Conservation (phyloP, 2,113 vertebrate genomes). For the Hemiprocne comata region DNA sequence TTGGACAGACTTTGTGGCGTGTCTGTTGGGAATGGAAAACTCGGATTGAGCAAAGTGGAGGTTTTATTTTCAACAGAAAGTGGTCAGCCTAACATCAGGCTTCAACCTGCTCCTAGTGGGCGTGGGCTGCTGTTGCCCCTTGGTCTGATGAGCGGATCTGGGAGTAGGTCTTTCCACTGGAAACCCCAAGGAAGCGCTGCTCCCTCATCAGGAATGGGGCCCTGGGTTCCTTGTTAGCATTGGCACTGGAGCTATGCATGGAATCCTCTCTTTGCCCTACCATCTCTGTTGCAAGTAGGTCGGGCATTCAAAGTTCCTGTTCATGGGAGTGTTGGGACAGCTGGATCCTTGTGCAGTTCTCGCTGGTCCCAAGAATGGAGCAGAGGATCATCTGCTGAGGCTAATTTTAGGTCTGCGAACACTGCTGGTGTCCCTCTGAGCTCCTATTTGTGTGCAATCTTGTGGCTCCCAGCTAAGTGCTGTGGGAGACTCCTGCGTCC, state of each 20-base stretch:
- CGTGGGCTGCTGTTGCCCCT: not conserved
- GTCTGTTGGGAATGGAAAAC: not conserved
- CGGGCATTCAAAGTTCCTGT: not conserved
- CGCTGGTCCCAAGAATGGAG: slow-evolving; percentile 15
- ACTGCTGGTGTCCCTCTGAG: not conserved
- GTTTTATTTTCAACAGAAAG: not conserved
- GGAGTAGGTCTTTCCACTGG: not conserved
- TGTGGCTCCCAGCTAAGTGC: not conserved
- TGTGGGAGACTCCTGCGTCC: not conserved
- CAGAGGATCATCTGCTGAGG: slow-evolving; percentile 27
- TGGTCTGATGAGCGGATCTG: not conserved
- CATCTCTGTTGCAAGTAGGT: not conserved
- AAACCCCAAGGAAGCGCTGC: not conserved
- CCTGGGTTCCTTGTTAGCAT: not conserved
- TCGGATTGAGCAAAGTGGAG: not conserved
- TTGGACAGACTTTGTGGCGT: not conserved
- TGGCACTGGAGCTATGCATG: not conserved
- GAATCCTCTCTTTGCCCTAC: not conserved
- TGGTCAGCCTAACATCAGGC: not conserved
- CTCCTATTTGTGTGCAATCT: not conserved
- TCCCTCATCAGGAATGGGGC: not conserved
- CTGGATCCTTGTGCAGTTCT: slow-evolving; percentile 45
- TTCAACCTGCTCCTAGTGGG: not conserved
- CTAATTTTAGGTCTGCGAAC: slow-evolving; percentile 33
- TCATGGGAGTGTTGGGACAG: slow-evolving; percentile 32